These are phyloP conservation scores for Patella caerulea DNA, from an alignment of 2,888 invertebrate species.

Conservation along the genomic window DNA sequence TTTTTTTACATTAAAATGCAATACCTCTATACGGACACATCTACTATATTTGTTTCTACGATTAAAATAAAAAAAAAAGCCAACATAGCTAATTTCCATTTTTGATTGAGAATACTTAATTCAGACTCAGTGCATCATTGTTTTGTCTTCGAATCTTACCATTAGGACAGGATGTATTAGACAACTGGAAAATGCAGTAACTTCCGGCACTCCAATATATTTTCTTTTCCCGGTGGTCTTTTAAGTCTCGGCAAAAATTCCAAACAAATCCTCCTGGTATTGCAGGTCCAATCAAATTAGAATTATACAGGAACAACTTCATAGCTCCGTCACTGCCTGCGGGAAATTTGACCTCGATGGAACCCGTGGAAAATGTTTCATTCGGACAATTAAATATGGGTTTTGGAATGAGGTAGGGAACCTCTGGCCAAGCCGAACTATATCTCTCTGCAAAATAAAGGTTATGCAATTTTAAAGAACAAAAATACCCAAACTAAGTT, in stretches of 20 bases:
- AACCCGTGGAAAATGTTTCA: neutral
- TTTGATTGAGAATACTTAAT: no score
- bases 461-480: no score
- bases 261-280: neutral
- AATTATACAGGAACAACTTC: neutral
- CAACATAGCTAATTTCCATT: no score
- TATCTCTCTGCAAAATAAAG: no score
- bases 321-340: neutral
- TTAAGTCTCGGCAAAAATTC: neutral
- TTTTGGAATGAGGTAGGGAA: neutral
- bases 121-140: no score
- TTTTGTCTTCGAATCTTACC: neutral
- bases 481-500: no score
- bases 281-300: neutral
- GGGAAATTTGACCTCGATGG: neutral
- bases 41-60: no score
- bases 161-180: neutral
- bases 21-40: no score
- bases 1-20: no score
- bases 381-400: neutral
- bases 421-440: no score
- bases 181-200: neutral
- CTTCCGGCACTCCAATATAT: neutral
- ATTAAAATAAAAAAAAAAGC: no score
- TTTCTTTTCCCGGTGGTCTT: neutral